Evolutionary conservation across 2,113 vertebrate species (phyloP).

Genomic region (Cyanistes caeruleus): DNA sequence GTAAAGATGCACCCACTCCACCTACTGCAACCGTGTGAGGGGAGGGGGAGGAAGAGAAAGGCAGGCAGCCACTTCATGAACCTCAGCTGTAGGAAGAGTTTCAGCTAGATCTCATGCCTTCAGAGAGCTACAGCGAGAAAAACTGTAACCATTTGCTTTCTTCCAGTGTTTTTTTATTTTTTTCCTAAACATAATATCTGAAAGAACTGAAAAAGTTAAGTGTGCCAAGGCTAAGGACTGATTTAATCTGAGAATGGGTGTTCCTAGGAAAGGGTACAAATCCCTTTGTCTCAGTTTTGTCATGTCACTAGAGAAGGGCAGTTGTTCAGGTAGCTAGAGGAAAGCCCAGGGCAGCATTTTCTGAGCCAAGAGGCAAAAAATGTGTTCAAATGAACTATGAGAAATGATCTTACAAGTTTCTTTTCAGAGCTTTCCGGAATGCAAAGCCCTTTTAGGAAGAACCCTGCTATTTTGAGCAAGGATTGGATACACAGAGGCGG

Average conservation of each 20-base stretch:
- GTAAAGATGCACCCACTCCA: not conserved
- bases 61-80: not conserved
- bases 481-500: not conserved
- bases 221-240: not conserved
- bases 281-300: not conserved
- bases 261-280: not conserved
- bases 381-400: not conserved
- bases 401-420: not conserved
- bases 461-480: not conserved
- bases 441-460: not conserved
- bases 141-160: not conserved
- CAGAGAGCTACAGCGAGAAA: not conserved
- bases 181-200: not conserved
- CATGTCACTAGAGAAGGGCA: not conserved
- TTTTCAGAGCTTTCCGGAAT: not conserved
- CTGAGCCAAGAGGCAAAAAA: not conserved
- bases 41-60: not conserved
- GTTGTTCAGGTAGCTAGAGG: not conserved
- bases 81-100: not conserved
- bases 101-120: not conserved
- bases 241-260: not conserved
- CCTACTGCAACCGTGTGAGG: not conserved
- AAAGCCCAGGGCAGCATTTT: not conserved
- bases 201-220: not conserved
- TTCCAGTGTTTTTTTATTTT: not conserved